Base-by-base conservation (phyloP, 2,797 vertebrate genomes). In the Aldrovandia affinis region DNA sequence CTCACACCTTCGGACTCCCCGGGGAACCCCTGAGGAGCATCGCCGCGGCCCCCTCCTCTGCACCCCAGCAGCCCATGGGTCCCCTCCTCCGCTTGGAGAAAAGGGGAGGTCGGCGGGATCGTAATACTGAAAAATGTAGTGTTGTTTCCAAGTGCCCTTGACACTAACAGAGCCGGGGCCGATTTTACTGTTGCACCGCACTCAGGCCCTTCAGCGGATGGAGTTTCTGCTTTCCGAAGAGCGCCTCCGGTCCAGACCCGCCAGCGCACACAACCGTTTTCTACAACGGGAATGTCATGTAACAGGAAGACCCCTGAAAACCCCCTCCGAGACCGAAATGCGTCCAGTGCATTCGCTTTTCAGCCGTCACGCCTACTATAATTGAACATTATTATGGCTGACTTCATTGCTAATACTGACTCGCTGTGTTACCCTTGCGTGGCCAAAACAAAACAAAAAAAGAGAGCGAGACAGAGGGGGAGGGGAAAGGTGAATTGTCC, bases 131-230 rank as follows among this genome's bases (percentile, higher is more conserved):
- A 25, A 44, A 42, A 75, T 75, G 8, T 42, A 75, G 36, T 75
- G 70, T 10, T 75, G 39, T 44, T 75, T 75, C 39, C 70, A 75
- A 75, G 70, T 42, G 70, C 39, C 44, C 39, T 25, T 25, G 70
- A 75, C 70, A 22, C 70, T 75, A 75, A 75, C 70, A 44, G 70
- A 75, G 70, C 36, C 18, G 39, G 70, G 70, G 36, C 39, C 25
- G 70, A 3, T 75, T 75, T 75, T 75, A 75, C 70, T 25, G 70
- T 44, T 7, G 70, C 70, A 33, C 65, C 30, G 20, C 20, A 3
- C 65, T 39, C 12, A 3, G 5, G 65, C 59, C 59, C 57, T 30
- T 28, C 59, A 2, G 9, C n/a, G n/a, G 59, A n/a, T 25, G 57
- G n/a, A n/a, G 63, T 68, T 7, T 68, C 63, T 28, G 9, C 63